Conservation (phyloP, 2,113 vertebrate genomes). For the Entelurus aequoreus region DNA sequence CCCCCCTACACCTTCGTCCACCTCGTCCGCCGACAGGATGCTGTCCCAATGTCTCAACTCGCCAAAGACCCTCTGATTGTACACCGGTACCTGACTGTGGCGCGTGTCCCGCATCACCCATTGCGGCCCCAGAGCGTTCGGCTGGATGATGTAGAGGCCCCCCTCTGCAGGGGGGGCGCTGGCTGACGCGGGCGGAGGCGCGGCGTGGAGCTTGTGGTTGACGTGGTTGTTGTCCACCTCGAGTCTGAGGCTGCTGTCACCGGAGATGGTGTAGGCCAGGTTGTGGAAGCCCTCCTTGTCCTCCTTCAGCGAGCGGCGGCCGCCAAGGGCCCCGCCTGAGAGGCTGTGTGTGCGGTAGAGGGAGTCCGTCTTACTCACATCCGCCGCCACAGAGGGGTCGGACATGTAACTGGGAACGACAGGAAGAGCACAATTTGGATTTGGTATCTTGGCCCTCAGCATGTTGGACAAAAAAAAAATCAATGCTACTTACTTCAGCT, state of each 20-base stretch:
- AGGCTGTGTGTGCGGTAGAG: slow-evolving; percentile 57
- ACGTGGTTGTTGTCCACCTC: slow-evolving; percentile 75
- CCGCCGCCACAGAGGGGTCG: slow-evolving; percentile 63
- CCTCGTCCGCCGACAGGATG: slow-evolving; percentile 41
- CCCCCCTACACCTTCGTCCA: slow-evolving; percentile 57
- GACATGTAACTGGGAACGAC: slow-evolving; percentile 65
- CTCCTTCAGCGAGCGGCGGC: slow-evolving; percentile 12
- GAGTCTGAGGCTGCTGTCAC: slow-evolving; percentile 57
- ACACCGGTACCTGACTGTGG: slow-evolving; percentile 58
- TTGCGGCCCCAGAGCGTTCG: slow-evolving; percentile 18
- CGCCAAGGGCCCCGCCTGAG: slow-evolving; percentile 9
- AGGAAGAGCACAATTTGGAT: background rate
- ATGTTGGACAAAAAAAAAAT: too few species aligned
- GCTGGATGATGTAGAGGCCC: slow-evolving; percentile 59
- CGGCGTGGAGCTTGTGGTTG: slow-evolving; percentile 61
- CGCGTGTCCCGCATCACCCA: slow-evolving; percentile 29
- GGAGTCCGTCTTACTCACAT: slow-evolving; percentile 57
- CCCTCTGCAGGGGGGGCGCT: slow-evolving; percentile 14
- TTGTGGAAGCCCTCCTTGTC: slow-evolving; percentile 73
- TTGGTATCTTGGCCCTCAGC: too few species aligned
- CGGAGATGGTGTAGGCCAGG: slow-evolving; percentile 65
- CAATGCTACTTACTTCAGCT: too few species aligned
- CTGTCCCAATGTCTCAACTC: slow-evolving; percentile 29
- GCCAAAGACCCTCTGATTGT: slow-evolving; percentile 20
- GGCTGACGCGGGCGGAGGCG: background rate